A percentile compares a stretch with the other conserved stretches of the same genome.
Evolutionary conservation across 1,140 invertebrate species (phyloP).

Genomic region (Eumeta japonica): DNA sequence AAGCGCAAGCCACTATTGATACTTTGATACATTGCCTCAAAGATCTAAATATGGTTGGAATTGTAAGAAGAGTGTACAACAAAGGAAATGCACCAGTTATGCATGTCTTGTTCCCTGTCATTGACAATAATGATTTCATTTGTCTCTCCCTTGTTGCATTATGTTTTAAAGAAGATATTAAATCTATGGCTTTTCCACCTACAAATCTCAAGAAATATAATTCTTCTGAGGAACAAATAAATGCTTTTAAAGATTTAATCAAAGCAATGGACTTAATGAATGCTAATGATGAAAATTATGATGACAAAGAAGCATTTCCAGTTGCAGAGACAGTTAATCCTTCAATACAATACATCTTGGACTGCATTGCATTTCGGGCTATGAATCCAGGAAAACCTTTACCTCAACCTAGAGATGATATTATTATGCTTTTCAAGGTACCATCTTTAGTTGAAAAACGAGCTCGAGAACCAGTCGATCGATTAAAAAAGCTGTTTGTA

Average conservation of each 20-base stretch:
- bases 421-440: conserved; percentile 44
- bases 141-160: conserved; percentile 44
- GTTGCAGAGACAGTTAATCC: conserved; percentile 46
- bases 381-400: conserved; percentile 43
- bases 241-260: conserved; percentile 49
- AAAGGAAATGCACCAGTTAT: conserved; percentile 47
- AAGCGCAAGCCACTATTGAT: conserved; percentile 39
- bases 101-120: conserved; percentile 46
- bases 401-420: conserved; percentile 44
- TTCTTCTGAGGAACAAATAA: conserved; percentile 36
- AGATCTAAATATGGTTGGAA: conserved; percentile 36
- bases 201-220: conserved; percentile 39
- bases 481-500: conserved; percentile 37
- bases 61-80: conserved; percentile 44
- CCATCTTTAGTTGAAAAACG: conserved; percentile 37
- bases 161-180: conserved; percentile 50
- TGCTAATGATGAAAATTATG: conserved; percentile 41
- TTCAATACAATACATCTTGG: conserved; percentile 44
- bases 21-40: conserved; percentile 38
- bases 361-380: conserved; percentile 46
- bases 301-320: conserved; percentile 48
- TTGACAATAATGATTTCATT: conserved; percentile 35
- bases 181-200: conserved; percentile 44
- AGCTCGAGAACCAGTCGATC: conserved; percentile 31
- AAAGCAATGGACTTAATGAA: conserved; percentile 48